Evolutionary conservation across 2,797 vertebrate species (phyloP), one percentile per base, ranked within the genome.

Genomic region (Fundulus diaphanus): DNA sequence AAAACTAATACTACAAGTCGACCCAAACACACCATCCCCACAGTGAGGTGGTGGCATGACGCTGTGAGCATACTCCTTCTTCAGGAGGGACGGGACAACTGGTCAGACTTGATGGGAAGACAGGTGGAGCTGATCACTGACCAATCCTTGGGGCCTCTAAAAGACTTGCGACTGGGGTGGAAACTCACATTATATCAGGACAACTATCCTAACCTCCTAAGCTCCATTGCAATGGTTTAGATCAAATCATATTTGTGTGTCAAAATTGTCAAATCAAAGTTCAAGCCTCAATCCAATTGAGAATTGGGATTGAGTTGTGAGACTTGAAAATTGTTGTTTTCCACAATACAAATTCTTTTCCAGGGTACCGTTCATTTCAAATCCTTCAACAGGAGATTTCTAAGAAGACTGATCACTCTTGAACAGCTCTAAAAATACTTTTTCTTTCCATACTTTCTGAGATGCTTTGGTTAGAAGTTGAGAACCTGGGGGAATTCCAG

Each of bases 401-500:
- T 56, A 3, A 49, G 20, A 78, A 65, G 65, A 79, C 82, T 52
- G 68, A 80, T 74, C 37, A 20, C 68, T 73, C 85, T 61, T 85
- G 63, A 56, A 46, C 61, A 42, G 68, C 54, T 68, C 87, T 66
- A 78, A 87, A 79, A 84, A 68, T 4, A 73, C 35, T 81, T 69
- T n/a, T 71, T 78, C 56, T 75, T 79, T 72, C 35, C 15, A 1
- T 56, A 51, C 77, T 84, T 15, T 69, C 82, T 82, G 84, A 88
- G 78, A 81, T 57, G 74, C 79, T 73, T 73, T 61, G 77, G 79
- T 84, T 82, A 66, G 75, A 90, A 87, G 79, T 77, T 67, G 80
- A 65, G 87, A 77, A 85, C 67, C 88, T 16, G 70, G 88, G 70
- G 87, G 88, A 87, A 88, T 90, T 92, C 85, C 86, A 85, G 80